Evolutionary conservation across 2,888 invertebrate species (phyloP).

Genomic region (Heliconius hortense): DNA sequence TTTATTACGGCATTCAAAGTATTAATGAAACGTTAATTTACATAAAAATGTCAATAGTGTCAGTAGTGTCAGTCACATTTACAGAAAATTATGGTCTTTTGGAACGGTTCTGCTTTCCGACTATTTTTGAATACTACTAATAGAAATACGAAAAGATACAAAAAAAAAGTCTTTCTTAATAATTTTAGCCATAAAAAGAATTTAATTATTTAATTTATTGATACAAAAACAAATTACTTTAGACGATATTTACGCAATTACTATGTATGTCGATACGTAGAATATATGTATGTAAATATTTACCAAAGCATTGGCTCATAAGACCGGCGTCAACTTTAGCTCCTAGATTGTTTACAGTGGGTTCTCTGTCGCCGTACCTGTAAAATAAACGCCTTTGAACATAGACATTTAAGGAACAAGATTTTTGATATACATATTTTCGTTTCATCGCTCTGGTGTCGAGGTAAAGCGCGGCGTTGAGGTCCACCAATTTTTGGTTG

Average conservation of each 20-base stretch:
- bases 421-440: not conserved
- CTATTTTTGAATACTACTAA: too few species aligned
- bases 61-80: too few species aligned
- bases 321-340: conserved; percentile 77
- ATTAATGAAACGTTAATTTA: too few species aligned
- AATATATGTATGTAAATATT: conserved; percentile 31
- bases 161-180: too few species aligned
- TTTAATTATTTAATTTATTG: too few species aligned
- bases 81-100: too few species aligned
- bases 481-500: too few species aligned
- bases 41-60: not conserved
- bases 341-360: conserved; percentile 74
- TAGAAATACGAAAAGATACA: too few species aligned
- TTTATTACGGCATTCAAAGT: not conserved
- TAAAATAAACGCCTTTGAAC: conserved; percentile 24
- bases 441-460: too few species aligned
- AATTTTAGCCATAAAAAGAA: too few species aligned
- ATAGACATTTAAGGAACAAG: not conserved
- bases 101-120: too few species aligned
- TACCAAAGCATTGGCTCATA: conserved; percentile 79
- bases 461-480: too few species aligned
- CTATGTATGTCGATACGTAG: not conserved
- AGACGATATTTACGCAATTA: not conserved
- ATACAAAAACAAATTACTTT: not conserved
- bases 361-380: conserved; percentile 76